Evolutionary conservation across 2,888 invertebrate species (phyloP).

Genomic region (Petrolisthes cinctipes): DNA sequence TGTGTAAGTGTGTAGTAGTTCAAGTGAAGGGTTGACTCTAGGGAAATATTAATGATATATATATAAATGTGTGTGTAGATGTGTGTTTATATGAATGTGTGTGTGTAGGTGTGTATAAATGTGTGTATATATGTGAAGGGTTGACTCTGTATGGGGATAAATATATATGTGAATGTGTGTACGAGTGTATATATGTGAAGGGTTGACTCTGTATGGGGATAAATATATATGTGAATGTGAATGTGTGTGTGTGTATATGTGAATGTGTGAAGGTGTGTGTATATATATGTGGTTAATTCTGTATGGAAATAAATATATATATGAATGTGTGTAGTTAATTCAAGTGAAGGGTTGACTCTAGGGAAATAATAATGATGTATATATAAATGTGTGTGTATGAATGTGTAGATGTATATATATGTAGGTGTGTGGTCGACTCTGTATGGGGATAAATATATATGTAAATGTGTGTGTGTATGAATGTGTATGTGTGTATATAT

Average conservation of each 20-base stretch:
- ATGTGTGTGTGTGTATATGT: constrained; percentile 5
- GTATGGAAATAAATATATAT: neutral
- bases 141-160: no score
- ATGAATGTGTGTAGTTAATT: neutral
- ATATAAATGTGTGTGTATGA: constrained; percentile 22
- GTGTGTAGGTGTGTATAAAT: no score
- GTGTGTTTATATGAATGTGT: no score
- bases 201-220: neutral
- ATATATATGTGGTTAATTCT: neutral
- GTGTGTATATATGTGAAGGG: no score
- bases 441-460: neutral
- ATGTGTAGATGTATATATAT: constrained; percentile 13
- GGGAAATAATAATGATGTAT: neutral
- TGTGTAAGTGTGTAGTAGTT: no score
- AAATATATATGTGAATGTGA: neutral
- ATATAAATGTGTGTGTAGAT: no score
- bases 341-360: neutral
- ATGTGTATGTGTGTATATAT: neutral
- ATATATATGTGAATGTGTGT: no score
- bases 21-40: no score
- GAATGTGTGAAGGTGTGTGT: constrained; percentile 4
- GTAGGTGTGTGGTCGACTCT: neutral
- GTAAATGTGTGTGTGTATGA: neutral
- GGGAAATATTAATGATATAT: no score
- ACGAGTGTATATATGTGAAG: neutral